Base-by-base conservation (phyloP, 2,888 invertebrate genomes). In the Osmoderma eremita region DNA sequence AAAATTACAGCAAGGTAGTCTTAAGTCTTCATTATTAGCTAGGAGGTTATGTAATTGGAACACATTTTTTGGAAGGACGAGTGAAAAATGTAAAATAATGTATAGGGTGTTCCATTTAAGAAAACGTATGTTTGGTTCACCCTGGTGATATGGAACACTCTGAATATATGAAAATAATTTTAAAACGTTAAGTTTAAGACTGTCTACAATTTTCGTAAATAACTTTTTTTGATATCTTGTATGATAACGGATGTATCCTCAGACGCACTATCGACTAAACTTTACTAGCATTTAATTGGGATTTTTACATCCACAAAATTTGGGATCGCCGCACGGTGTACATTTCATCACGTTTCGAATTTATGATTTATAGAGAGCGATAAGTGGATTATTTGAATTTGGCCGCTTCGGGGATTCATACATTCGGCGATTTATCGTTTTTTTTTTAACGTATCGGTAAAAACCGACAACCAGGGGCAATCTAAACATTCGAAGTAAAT, bases 311-410 rank as follows among this genome's bases (percentile, higher is more conserved):
- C 15, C 53, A 12, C 17, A 18, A 38, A n/a, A 10, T 30, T 6
- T 24, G 30, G 8, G 24, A 24, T 24, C 24, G 24, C 17, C 18
- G 38, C 15, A 45, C 17, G 45, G 48, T 45, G 17, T 45, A 61
- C 58, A 61, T 61, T 61, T 61, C 58, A 61, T 18, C 58, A 24
- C 30, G 58, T 45, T 61, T 41, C 15, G 17, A 45, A 61, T 61
- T 61, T 61, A 61, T 61, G 58, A 61, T 45, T 61, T 61, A 61
- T 61, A 61, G 45, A 61, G 45, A 61, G 20, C 45, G 58, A 61
- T 61, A 61, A 61, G 36, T 12, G 17, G 41, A 45, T 61, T 45
- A 61, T 61, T 61, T 61, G 58, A 61, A 61, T 61, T 61, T 61
- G 45, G 30, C 45, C 58, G 45, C 58, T 51, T 4, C 30, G 22